Evolutionary conservation across 2,113 vertebrate genomes (phyloP).

Genomic region (Bungarus multicinctus): DNA sequence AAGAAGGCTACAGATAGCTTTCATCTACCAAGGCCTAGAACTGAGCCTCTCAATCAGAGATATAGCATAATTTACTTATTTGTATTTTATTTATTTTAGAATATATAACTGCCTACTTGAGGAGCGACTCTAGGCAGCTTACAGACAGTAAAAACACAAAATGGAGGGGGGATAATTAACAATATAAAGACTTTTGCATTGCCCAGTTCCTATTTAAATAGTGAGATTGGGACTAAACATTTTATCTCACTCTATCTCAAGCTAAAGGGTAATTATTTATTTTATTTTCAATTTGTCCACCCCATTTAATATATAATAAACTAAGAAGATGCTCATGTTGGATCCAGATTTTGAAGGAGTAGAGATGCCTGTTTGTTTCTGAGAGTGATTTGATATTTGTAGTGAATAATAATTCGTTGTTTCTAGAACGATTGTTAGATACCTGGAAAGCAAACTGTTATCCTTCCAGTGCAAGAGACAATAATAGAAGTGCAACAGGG

Average conservation of each 20-base stretch:
- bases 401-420: slow-evolving; percentile 52
- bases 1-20: not conserved
- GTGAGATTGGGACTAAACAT: not conserved
- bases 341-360: not conserved
- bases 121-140: not conserved
- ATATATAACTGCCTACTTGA: not conserved
- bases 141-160: too few species aligned
- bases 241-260: not conserved
- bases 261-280: not conserved
- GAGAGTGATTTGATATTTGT: slow-evolving; percentile 48
- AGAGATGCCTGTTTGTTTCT: not conserved
- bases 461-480: slow-evolving; percentile 43
- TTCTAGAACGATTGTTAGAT: slow-evolving; percentile 48
- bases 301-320: not conserved
- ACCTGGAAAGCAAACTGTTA: slow-evolving; percentile 42
- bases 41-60: not conserved
- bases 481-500: slow-evolving; percentile 43
- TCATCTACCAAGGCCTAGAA: not conserved
- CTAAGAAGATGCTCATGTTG: not conserved
- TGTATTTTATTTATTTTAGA: not conserved
- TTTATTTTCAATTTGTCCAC: not conserved
- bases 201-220: not conserved
- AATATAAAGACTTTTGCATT: not conserved
- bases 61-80: not conserved
- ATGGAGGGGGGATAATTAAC: too few species aligned